Conservation (phyloP, 2,113 vertebrate species). For the Corynorhinus townsendii region DNA sequence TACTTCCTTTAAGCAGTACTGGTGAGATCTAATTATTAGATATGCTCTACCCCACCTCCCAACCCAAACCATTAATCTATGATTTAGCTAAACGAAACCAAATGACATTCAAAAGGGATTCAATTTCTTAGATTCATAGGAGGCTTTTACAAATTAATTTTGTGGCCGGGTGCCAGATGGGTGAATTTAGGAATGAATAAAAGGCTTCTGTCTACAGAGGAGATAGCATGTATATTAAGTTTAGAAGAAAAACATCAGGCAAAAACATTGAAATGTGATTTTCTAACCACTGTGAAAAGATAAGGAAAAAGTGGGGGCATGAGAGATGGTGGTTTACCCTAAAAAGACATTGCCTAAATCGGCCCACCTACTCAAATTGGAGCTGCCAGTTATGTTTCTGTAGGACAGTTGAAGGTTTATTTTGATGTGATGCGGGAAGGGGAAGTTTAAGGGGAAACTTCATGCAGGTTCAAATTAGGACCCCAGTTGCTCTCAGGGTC, state of each 20-base stretch:
- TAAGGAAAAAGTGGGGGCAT: not conserved
- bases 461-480: not conserved
- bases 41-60: not conserved
- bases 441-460: not conserved
- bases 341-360: not conserved
- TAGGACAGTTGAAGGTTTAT: not conserved
- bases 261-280: constrained; percentile 24
- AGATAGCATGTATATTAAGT: constrained; percentile 14
- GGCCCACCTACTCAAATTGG: not conserved
- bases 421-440: not conserved
- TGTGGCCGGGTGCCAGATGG: not conserved
- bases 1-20: not conserved
- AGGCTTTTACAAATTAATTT: constrained; percentile 15
- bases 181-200: constrained; percentile 32
- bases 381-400: not conserved
- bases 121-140: constrained; percentile 35
- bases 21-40: constrained; percentile 28
- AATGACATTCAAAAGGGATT: constrained; percentile 41
- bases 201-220: not conserved
- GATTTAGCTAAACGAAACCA: constrained; percentile 47
- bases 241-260: constrained; percentile 16
- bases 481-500: not conserved
- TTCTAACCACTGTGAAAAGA: not conserved
- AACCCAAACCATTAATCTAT: constrained; percentile 3
- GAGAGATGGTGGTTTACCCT: not conserved